phyloP scores from a whole-genome alignment of 2,113 vertebrate species.

The Brachirus orientalis region DNA sequence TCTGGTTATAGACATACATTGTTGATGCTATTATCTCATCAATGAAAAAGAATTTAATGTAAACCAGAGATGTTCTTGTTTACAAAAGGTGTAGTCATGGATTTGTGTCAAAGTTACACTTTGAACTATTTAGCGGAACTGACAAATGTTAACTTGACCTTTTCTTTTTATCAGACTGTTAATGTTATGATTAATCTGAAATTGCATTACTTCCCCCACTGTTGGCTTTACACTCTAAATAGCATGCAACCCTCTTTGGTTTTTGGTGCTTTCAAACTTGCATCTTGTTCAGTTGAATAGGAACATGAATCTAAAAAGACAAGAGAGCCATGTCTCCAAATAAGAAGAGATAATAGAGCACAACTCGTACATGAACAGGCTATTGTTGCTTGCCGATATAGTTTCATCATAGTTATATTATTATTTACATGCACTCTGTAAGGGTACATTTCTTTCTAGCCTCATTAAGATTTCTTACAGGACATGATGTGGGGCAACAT shows the following conservation, averaged over 20 bases:
- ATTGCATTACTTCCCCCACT: slow-evolving; percentile 39
- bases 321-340: not conserved
- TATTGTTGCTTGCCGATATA: not conserved
- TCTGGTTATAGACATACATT: not conserved
- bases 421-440: too few species aligned
- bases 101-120: not conserved
- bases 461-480: too few species aligned
- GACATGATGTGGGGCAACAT: too few species aligned
- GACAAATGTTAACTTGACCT: slow-evolving; percentile 32
- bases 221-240: not conserved
- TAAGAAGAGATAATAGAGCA: not conserved
- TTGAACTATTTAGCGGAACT: slow-evolving; percentile 37
- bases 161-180: slow-evolving; percentile 45
- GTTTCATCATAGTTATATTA: not conserved
- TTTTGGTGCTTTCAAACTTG: too few species aligned
- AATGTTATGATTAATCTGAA: slow-evolving; percentile 4
- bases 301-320: not conserved
- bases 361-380: not conserved
- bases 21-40: not conserved
- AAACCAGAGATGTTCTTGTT: not conserved
- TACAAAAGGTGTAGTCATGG: not conserved
- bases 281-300: not conserved
- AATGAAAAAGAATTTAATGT: slow-evolving; percentile 23
- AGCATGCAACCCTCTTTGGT: not conserved
- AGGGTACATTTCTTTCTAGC: too few species aligned